Conservation (phyloP, 2,888 invertebrate species). For the Leptopilina syphax region DNA sequence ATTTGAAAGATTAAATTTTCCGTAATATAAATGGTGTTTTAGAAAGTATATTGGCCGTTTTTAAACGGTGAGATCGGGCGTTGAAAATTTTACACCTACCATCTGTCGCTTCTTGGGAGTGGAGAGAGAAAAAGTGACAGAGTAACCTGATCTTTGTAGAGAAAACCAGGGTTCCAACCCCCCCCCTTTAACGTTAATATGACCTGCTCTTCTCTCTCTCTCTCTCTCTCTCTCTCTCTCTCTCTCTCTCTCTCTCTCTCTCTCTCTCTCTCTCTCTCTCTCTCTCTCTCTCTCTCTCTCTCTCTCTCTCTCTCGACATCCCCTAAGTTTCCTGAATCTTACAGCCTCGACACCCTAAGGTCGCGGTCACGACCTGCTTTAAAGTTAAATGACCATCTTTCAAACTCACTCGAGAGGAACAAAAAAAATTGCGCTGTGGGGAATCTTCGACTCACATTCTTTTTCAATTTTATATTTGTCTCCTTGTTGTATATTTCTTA, state of each 20-base stretch:
- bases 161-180: constrained; percentile 65
- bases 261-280: too few species aligned
- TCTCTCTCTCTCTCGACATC: neutral
- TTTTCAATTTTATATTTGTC: neutral
- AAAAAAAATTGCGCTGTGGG: constrained; percentile 36
- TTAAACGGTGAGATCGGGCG: constrained; percentile 41
- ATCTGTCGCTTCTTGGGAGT: constrained; percentile 69
- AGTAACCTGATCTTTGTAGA: constrained; percentile 70
- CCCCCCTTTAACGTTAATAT: constrained; percentile 55
- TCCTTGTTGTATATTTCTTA: neutral
- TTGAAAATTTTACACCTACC: constrained; percentile 66
- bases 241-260: too few species aligned
- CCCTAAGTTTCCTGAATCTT: constrained; percentile 34
- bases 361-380: constrained; percentile 37
- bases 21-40: constrained; percentile 38
- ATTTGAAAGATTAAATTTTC: constrained; percentile 39
- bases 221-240: too few species aligned
- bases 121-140: constrained; percentile 46
- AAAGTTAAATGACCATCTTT: constrained; percentile 39
- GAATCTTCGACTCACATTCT: constrained; percentile 11
- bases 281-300: neutral
- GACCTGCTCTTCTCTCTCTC: constrained; percentile 4
- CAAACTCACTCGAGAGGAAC: constrained; percentile 39
- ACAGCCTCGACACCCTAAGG: constrained; percentile 38
- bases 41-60: constrained; percentile 26